Base-by-base conservation (phyloP, 2,888 invertebrate genomes). In the Tipula unca region DNA sequence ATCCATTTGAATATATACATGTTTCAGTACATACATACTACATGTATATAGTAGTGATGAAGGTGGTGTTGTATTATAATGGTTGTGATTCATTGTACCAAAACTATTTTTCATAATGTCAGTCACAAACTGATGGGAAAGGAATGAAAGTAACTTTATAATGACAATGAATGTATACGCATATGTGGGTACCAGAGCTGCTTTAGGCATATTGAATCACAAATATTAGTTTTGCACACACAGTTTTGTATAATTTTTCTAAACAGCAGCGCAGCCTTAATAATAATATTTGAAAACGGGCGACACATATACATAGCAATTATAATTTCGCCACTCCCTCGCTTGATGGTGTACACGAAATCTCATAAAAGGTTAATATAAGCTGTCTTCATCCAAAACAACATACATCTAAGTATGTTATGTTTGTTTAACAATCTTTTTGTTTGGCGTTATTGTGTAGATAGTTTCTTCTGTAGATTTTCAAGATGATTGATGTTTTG, bases 401-500 rank as follows among this genome's bases (percentile, higher is more conserved):
- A 69, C 69, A 25, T 69, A 69, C 1, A 25, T 48, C 5, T 69
- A 69, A 69, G 69, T 69, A 69, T 69, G 69, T 69, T 69, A 69
- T 25, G 69, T 69, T 69, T 69, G 69, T 69, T 69, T 69, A 69
- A 25, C 69, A 69, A 69, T 69, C 25, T 69, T 69, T 69, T 25
- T 48, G 48, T 48, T 48, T 17, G 48, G 48, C 17, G 48, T 48
- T 48, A 4, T 48, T 69, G 69, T 69, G 69, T 69, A 69, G 10
- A 69, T 69, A 69, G 69, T 69, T 69, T 69, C 69, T 69, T 69
- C 69, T 69, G 69, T 69, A 69, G 69, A 69, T 69, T 20, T 69
- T 69, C 25, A 69, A 69, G 69, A 69, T 69, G 69, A 69, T 69
- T 69, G 69, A 69, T 69, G 69, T 69, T 69, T 20, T 69, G 69